These are phyloP conservation scores for Gasteruption jaculator DNA, from an alignment of 2,888 invertebrate species.

Conservation along the genomic window DNA sequence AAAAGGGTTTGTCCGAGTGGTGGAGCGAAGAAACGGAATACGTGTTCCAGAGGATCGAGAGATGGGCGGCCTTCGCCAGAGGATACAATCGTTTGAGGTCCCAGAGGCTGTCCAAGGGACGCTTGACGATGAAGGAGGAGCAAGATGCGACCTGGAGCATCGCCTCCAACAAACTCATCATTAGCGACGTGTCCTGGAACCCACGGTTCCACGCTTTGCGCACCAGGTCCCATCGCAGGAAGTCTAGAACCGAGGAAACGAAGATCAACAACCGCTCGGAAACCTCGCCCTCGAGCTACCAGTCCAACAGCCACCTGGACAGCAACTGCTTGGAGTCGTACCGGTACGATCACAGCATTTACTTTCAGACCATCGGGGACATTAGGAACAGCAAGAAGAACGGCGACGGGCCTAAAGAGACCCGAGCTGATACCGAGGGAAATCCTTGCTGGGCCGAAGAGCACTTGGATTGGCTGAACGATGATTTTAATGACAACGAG, in stretches of 20 bases:
- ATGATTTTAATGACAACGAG: constrained; percentile 15
- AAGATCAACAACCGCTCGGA: constrained; percentile 41
- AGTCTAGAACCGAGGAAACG: constrained; percentile 26
- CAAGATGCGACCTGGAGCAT: constrained; percentile 31
- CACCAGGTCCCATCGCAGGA: constrained; percentile 26
- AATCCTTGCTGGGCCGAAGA: constrained; percentile 11
- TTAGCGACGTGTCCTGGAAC: constrained; percentile 31
- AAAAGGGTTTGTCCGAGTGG: constrained; percentile 42
- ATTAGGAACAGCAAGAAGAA: constrained; percentile 31
- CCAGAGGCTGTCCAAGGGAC: constrained; percentile 34
- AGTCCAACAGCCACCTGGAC: constrained; percentile 41
- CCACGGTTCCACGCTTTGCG: constrained; percentile 28
- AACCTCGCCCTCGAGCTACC: constrained; percentile 37
- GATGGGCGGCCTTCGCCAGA: constrained; percentile 42
- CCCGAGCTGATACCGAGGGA: neutral
- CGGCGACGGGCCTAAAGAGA: neutral
- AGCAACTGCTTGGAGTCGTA: constrained; percentile 43
- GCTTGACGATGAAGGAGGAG: constrained; percentile 37
- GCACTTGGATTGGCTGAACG: constrained; percentile 19
- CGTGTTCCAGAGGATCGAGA: constrained; percentile 42
- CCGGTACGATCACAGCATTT: constrained; percentile 47
- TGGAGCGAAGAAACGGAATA: constrained; percentile 47
- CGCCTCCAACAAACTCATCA: constrained; percentile 30
- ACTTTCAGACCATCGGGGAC: constrained; percentile 48
- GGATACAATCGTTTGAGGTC: constrained; percentile 46